Base-by-base conservation (phyloP, 2,888 invertebrate genomes). In the Leptothorax acervorum region DNA sequence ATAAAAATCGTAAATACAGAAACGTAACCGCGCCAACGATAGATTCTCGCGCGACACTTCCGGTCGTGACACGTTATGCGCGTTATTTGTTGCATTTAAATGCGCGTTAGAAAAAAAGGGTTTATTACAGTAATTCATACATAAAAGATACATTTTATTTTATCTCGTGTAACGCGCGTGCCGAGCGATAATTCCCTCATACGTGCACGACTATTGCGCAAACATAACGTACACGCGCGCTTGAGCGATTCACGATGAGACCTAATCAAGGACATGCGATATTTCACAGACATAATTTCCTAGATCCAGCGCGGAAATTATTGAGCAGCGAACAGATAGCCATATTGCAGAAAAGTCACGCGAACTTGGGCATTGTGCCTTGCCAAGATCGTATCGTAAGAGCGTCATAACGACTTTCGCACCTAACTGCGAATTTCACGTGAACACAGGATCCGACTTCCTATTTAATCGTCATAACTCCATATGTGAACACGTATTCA, bases 211-310 rank as follows among this genome's bases (percentile, higher is more conserved):
- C 31, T 51, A 65, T 81, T 78, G 39, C 79, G 11, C 9, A 63
- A 79, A 28, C 23, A 60, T 28, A 60, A 42, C 62, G 70, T 70
- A 45, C 51, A 74, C 42, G 81, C 66, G 66, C 28, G 66, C 62
- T 71, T 82, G 66, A 76, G 62, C 48, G 75, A 66, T 74, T 81
- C 76, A 66, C 78, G 75, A 87, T 92, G 91, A 93, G 92, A 92
- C 91, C 91, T 92, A 93, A 94, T 93, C 93, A 93, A 92, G 89
- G 91, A 89, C 92, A 92, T 91, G 93, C 93, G 92, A 94, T 94
- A 93, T 93, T 92, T 93, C 91, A 93, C 90, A 68, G 86, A 82
- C 85, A 83, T 90, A 91, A 92, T 92, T 91, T 90, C 84, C 87
- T 62, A 92, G 90, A 92, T 92, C 88, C 87, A 78, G 73, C 88